Percentiles rank a stretch among this genome's conserved stretches.
Conservation (phyloP, 2,888 invertebrate genomes). For the Allacma fusca region DNA sequence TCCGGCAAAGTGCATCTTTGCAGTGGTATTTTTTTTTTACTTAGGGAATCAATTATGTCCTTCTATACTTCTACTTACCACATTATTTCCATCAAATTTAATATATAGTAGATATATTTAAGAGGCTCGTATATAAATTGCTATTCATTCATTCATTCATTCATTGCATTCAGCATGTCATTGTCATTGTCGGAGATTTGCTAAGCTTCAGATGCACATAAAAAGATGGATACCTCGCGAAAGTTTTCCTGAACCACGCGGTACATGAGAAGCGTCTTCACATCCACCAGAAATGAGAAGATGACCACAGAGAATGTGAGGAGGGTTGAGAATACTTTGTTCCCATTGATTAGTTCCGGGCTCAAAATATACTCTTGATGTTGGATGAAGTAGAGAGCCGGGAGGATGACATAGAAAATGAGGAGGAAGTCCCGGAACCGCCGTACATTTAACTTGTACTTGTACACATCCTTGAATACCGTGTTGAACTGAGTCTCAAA, state of each 20-base stretch:
- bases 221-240: constrained; percentile 42
- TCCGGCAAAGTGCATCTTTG: constrained; percentile 5
- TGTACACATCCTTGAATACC: constrained; percentile 44
- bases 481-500: constrained; percentile 38
- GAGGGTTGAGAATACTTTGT: background rate
- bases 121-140: too few relatives aligned
- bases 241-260: constrained; percentile 34
- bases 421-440: constrained; percentile 35
- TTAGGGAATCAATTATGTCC: background rate
- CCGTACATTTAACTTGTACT: constrained; percentile 43
- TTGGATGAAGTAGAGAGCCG: constrained; percentile 36
- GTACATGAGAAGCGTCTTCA: constrained; percentile 40
- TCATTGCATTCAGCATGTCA: too few relatives aligned
- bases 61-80: constrained; percentile 9
- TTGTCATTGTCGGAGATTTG: too few relatives aligned
- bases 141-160: too few relatives aligned
- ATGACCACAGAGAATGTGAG: constrained; percentile 27
- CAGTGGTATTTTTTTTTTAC: too few relatives aligned
- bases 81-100: background rate
- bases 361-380: constrained; percentile 32
- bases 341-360: constrained; percentile 5
- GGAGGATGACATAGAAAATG: constrained; percentile 41
- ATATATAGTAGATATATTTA: too few relatives aligned
- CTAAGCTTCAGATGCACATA: too few relatives aligned
- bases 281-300: constrained; percentile 39